Evolutionary conservation across 2,113 vertebrate genomes (phyloP).

Genomic region (Tychaedon coryphoeus): DNA sequence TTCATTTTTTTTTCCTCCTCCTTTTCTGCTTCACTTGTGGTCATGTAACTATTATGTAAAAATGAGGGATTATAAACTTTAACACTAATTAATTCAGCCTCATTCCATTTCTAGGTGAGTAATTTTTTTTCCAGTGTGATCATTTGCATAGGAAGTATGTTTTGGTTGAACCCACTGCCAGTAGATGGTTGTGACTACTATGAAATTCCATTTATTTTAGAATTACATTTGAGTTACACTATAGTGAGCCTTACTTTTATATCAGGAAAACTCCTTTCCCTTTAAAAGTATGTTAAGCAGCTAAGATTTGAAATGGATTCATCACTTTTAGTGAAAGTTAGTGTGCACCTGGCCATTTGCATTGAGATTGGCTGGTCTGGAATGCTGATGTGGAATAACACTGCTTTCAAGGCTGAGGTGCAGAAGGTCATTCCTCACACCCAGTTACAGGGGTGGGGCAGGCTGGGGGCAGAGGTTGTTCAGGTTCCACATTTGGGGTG

Average conservation of each 20-base stretch:
- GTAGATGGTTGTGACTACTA: neutral
- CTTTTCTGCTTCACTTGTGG: conserved; percentile 15
- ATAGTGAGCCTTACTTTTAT: neutral
- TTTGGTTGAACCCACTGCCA: neutral
- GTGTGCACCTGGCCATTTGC: neutral
- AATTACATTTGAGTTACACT: neutral
- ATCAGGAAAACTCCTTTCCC: neutral
- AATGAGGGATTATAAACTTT: conserved; percentile 50
- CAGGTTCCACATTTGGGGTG: neutral
- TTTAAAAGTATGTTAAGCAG: neutral
- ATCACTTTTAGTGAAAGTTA: neutral
- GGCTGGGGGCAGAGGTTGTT: neutral
- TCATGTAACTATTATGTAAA: conserved; percentile 38
- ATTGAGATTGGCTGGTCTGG: neutral
- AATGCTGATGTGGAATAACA: neutral
- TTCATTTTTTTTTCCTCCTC: neutral
- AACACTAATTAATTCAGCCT: conserved; percentile 49
- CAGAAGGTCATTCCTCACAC: neutral
- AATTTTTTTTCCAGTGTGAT: neutral
- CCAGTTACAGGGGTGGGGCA: neutral
- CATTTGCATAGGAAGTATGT: neutral
- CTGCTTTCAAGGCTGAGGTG: neutral
- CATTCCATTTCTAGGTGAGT: conserved; percentile 19
- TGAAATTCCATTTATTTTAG: neutral
- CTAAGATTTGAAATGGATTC: neutral